Evolutionary conservation across 2,888 invertebrate genomes (phyloP), one percentile per base, ranked within the genome.

Genomic region (Physocephala rufipes): DNA sequence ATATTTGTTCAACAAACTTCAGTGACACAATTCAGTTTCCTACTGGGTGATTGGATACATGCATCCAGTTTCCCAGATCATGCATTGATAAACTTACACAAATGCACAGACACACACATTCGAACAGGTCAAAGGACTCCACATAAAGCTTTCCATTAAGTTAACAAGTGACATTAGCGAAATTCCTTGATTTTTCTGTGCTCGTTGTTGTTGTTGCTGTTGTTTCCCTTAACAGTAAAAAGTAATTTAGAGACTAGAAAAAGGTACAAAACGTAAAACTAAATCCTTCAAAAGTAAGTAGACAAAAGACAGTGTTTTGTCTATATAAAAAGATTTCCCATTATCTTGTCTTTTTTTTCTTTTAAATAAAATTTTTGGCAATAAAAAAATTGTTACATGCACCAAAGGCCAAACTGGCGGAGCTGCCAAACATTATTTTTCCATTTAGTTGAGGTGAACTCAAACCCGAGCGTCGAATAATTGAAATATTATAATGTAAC

Each of bases 351-450:
- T n/a, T n/a, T n/a, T n/a, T n/a, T n/a, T n/a, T n/a, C n/a, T n/a
- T n/a, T n/a, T n/a, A n/a, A n/a, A 9, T 4, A 3, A 19, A 49
- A 13, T 16, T 1, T 15, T 16, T 3, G 19, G 19, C 9, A 15
- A 19, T 13, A 16, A 30, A 43, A 45, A 43, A 47, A 24, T 49
- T 36, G 9, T 36, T 36, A 36, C 36, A 36, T 36, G 36, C 36
- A 36, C 36, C 36, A 36, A 36, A 63, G 16, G 47, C 26, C 45
- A 16, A 63, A 63, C 2, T 63, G 24, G 63, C 63, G 26, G 26
- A 13, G 63, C 47, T 63, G 63, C 63, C 63, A 63, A 63, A 63
- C 63, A 63, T 63, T 63, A 47, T n/a, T 63, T 63, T 63, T 63
- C 63, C 63, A 63, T 63, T 63, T 47, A 13, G 5, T 36, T 36